Evolutionary conservation across 2,888 invertebrate genomes (phyloP).

Genomic region (Aporophyla nigra): DNA sequence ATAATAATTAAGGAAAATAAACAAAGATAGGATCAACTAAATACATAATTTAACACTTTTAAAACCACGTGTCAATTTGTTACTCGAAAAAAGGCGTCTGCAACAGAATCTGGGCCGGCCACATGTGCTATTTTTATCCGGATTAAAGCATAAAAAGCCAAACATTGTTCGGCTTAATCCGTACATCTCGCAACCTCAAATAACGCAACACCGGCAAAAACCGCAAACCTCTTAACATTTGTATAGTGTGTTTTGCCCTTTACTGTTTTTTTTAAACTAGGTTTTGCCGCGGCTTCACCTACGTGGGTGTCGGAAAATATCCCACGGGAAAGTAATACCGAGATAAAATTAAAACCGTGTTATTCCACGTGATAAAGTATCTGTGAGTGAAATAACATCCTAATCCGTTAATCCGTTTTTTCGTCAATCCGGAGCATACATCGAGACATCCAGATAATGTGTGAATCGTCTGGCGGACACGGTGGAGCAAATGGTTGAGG

Average conservation of each 20-base stretch:
- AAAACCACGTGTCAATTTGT: constrained; percentile 17
- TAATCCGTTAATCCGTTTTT: not conserved
- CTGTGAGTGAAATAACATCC: not conserved
- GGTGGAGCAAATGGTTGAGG: no score
- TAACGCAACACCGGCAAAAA: constrained; percentile 24
- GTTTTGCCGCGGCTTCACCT: not conserved
- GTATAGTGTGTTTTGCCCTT: not conserved
- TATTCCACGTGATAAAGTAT: not conserved
- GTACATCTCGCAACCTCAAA: constrained; percentile 38
- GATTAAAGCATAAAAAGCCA: constrained; percentile 36
- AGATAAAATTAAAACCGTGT: not conserved
- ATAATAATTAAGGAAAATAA: not conserved
- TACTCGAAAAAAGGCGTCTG: constrained; percentile 2
- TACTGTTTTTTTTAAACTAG: not conserved
- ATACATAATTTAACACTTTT: not conserved
- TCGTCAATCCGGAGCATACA: not conserved
- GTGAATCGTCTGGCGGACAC: no score
- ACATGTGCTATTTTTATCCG: constrained; percentile 41
- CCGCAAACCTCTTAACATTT: constrained; percentile 15
- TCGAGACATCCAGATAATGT: not conserved
- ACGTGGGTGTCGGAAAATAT: not conserved
- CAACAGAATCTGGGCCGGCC: constrained; percentile 8
- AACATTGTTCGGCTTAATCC: constrained; percentile 40
- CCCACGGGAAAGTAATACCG: not conserved
- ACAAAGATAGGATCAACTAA: not conserved